Base-by-base conservation (phyloP, 2,113 vertebrate species). In the Myanophis thanlyinensis region DNA sequence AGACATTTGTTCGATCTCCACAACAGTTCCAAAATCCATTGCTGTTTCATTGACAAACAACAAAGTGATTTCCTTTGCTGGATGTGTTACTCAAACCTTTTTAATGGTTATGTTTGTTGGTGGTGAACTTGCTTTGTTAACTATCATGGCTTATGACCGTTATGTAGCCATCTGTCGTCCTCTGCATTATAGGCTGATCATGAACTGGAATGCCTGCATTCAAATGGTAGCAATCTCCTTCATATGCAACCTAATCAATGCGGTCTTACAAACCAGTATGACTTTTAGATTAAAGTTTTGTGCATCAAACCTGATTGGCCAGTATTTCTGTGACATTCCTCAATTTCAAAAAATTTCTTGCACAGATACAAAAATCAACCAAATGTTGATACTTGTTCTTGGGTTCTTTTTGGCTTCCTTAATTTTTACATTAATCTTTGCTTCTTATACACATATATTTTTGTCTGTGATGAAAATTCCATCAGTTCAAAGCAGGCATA, bases 321-420 rank as follows among this genome's bases (percentile, higher is more conserved):
- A 88, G 9, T 88, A 49, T 40, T 92, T 92, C 48, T 92, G 91
- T 73, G 91, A 92, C 44, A 49, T 92, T 12, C 86, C 86, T 30
- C 86, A 73, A 10, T 73, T 92, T 30, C 49, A 52, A 52, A 92
- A 44, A 48, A 46, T 88, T 44, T 88, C 91, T 52, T 92, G 91
- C 91, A 53, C 12, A 5, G 56, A 88, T 46, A 88, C 91, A 40
- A 30, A 51, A 47, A 2, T 40, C 7, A 73, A 73, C 2, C 22
- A 88, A 30, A 11, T 44, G 15, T 1, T 92, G 13, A 73, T 40
- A 44, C 44, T 73, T 59, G 25, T 59, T 11, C 0, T 67, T 73
- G 85, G 47, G 3, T 10, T 88, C 6, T 6, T 3, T 52, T 12
- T n/a, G 2, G 25, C 6, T 3, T 52, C 59, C 3, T 73, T 88